Base-by-base conservation (phyloP, 2,113 vertebrate genomes). In the Oncorhynchus mykiss region DNA sequence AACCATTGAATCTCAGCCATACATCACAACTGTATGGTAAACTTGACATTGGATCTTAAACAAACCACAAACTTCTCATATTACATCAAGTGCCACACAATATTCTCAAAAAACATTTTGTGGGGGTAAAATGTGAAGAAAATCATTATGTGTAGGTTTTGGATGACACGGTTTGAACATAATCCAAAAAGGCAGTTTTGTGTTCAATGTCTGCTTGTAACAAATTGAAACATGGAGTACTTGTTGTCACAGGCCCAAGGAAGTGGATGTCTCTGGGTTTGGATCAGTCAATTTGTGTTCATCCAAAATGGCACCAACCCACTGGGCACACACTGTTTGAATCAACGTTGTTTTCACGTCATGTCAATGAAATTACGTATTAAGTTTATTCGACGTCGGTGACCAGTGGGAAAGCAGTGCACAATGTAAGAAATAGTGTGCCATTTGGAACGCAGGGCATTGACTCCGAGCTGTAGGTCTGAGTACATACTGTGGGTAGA, bases 31-130 rank as follows among this genome's bases (percentile, higher is more conserved):
- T 78, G 57, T 51, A 34, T 20, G 27, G n/a, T 71, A 74, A 45
- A 71, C 74, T 59, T 54, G 70, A 80, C 77, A 72, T 39, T 57
- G 66, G 59, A 79, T 51, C 66, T 45, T 49, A 39, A 76, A 73
- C 51, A 7, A 16, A 51, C 51, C 62, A 62, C 71, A 74, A 60
- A 25, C 20, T 60, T 74, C 75, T 76, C 27, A 25, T 72, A 29
- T 78, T 80, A 72, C 59, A 67, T 16, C 3, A 73, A 31, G 11
- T 11, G 31, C 64, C 72, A 14, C 27, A 51, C 39, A 51, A 45
- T 31, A 49, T 54, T 18, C 39, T 48, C 6, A 0, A 45, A 9
- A 65, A 79, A 69, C 49, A 74, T 14, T 57, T 22, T 29, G 31
- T 70, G 27, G 68, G 49, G 31, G 76, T 67, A 31, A 31, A 72